Percentiles rank a stretch among this genome's conserved stretches.
Evolutionary conservation across 1,140 invertebrate species (phyloP).

Genomic region (Lucilia sericata): DNA sequence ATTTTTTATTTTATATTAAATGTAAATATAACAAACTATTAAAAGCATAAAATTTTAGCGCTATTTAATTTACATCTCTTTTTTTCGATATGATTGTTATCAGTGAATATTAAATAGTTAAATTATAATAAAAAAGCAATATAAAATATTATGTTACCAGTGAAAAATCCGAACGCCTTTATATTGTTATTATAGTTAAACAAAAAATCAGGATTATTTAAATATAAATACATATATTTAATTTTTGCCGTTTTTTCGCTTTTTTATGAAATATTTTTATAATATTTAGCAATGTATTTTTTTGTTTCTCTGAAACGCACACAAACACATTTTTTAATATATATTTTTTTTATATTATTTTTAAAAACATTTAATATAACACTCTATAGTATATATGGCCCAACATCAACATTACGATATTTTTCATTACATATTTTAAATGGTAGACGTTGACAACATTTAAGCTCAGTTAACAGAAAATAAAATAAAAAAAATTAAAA

Average conservation of each 20-base stretch:
- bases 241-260: not conserved
- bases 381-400: conserved; percentile 50
- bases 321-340: not conserved
- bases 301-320: not conserved
- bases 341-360: conserved; percentile 20
- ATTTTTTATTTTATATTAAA: too few species aligned
- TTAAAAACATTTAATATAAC: not conserved
- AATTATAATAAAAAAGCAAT: too few species aligned
- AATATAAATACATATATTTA: not conserved
- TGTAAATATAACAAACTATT: too few species aligned
- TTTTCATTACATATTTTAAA: conserved; percentile 68
- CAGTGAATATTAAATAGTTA: too few species aligned
- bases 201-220: not conserved
- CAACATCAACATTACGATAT: conserved; percentile 69
- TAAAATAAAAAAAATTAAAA: conserved; percentile 54
- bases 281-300: not conserved
- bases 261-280: not conserved
- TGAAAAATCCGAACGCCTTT: too few species aligned
- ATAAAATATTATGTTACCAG: too few species aligned
- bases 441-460: conserved; percentile 53
- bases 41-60: too few species aligned
- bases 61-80: too few species aligned
- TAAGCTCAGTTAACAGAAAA: conserved; percentile 17
- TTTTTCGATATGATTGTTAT: too few species aligned
- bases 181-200: not conserved